A percentile compares a stretch with the other conserved stretches of the same genome.
Conservation (phyloP, 1,140 invertebrate genomes). For the Brevipalpus yothersi region DNA sequence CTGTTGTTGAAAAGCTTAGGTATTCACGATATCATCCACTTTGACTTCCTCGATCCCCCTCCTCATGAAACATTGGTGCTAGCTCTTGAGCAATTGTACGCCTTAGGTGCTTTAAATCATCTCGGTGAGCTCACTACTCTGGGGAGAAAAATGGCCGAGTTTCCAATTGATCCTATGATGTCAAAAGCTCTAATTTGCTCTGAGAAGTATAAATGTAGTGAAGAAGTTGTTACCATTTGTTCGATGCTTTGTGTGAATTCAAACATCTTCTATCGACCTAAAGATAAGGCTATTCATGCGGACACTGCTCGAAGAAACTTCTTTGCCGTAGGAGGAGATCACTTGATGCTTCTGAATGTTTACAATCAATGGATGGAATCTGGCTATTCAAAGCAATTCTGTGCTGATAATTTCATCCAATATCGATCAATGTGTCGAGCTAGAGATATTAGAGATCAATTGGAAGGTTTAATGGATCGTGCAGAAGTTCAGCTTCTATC, state of each 20-base stretch:
- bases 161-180: conserved; percentile 92
- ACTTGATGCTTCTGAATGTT: conserved; percentile 85
- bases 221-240: conserved; percentile 93
- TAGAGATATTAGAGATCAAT: conserved; percentile 92
- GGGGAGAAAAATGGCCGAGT: conserved; percentile 93
- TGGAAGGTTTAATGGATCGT: conserved; percentile 92
- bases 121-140: conserved; percentile 81
- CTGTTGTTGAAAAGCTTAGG: conserved; percentile 97
- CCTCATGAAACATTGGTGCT: conserved; percentile 63
- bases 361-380: conserved; percentile 99
- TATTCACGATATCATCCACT: conserved; percentile 96
- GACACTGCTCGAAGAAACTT: conserved; percentile 99
- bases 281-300: conserved; percentile 87
- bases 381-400: conserved; percentile 97
- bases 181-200: conserved; percentile 99
- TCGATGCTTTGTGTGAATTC: conserved; percentile 98
- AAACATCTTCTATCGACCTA: conserved; percentile 64
- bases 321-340: conserved; percentile 94
- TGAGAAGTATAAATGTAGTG: conserved; percentile 88
- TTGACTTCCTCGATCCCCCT: conserved; percentile 99
- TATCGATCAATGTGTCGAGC: conserved; percentile 77
- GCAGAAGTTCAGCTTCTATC: conserved; percentile 92
- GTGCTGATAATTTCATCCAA: conserved; percentile 98
- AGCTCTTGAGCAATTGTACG: conserved; percentile 89
- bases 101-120: conserved; percentile 83